These are phyloP conservation scores for Antheraea assamensis DNA, from an alignment of 2,888 invertebrate genomes.

Conservation along the genomic window DNA sequence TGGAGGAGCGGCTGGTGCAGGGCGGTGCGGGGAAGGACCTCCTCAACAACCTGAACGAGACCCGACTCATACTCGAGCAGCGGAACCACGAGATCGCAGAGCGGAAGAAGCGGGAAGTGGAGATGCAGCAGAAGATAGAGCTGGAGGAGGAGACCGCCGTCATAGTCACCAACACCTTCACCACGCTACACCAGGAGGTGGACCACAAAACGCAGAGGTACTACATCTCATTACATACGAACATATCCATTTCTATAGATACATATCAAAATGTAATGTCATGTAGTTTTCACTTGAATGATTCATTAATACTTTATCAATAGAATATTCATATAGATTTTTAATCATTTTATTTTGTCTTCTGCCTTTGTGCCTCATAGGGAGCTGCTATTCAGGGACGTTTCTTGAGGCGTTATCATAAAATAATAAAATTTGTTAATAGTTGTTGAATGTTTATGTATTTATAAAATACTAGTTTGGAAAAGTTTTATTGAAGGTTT, in stretches of 20 bases:
- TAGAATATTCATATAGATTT: no score
- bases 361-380: no score
- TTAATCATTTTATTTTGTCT: no score
- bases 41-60: constrained; percentile 96
- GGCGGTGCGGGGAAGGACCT: constrained; percentile 93
- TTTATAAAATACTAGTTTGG: no score
- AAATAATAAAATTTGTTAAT: no score
- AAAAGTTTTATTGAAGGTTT: no score
- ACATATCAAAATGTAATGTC: no score
- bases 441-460: no score
- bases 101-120: constrained; percentile 92
- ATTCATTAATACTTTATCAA: no score
- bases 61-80: constrained; percentile 94
- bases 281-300: no score
- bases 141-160: constrained; percentile 96
- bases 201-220: constrained; percentile 94
- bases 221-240: not conserved
- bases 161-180: constrained; percentile 95
- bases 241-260: not conserved
- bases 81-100: constrained; percentile 92
- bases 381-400: no score
- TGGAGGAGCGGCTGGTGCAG: constrained; percentile 96
- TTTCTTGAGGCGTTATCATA: no score
- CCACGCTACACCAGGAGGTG: constrained; percentile 97
- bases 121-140: constrained; percentile 97